Base-by-base conservation (phyloP, 2,113 vertebrate genomes). In the Rhinopithecus roxellana region DNA sequence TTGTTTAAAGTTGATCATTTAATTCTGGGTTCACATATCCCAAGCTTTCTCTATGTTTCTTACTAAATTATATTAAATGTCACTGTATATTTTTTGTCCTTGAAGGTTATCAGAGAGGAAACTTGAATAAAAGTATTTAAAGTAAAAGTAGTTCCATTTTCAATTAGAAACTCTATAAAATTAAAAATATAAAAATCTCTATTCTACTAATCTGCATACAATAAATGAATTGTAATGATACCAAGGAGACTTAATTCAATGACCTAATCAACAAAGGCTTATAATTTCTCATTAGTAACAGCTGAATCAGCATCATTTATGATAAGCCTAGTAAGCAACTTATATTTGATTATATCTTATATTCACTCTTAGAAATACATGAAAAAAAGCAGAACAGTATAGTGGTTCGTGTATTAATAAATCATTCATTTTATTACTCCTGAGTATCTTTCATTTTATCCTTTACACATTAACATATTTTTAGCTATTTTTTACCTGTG, bases 261-360 rank as follows among this genome's bases (percentile, higher is more conserved):
- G 6, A 90, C 91, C 93, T 98, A 98, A 98, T 98, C 97, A 98
- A 97, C 94, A 89, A 89, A 96, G 40, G 50, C 88, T 96, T 97
- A 92, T 85, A 97, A 97, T 64, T 96, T 97, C 82, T 98, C 93
- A 94, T 97, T 97, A 98, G 86, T 38, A 92, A 89, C 50, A 83
- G 75, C 97, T 98, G 97, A 98, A 77, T 98, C 98, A 98, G 97
- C 98, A 97, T 96, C 94, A 92, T 92, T 97, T 96, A 95, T 97
- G 93, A 97, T 94, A 88, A 98, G 35, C 69, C 35, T 94, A 91
- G 52, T 61, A 43, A 97, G 90, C 82, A 97, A 98, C 96, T 45
- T 6, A 2, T 74, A 72, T 96, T 96, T 98, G 97, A 98, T 97
- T 97, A 89, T 97, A 55, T 93, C 75, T 98, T 97, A 87, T 97